phyloP scores from a whole-genome alignment of 2,113 vertebrate genomes.

The Setophaga coronata region DNA sequence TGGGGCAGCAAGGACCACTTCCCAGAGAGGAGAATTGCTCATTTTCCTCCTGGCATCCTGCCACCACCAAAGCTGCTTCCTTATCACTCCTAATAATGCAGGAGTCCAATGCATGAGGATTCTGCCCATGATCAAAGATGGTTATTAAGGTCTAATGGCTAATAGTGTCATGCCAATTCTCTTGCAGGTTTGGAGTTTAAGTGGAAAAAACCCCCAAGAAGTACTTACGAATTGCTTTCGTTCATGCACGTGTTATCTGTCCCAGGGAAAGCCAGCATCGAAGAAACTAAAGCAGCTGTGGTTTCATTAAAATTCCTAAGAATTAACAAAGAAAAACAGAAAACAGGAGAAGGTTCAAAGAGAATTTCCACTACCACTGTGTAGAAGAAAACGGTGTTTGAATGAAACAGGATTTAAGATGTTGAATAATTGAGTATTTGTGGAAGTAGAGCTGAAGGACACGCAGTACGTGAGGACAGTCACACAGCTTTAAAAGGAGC shows the following conservation, averaged over 20 bases:
- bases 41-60: background rate
- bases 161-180: background rate
- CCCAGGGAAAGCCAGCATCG: slow-evolving; percentile 88
- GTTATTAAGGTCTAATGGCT: background rate
- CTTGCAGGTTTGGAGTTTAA: background rate
- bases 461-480: background rate
- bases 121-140: background rate
- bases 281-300: slow-evolving; percentile 75
- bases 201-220: background rate
- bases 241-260: slow-evolving; percentile 85
- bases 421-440: background rate
- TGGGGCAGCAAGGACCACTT: background rate
- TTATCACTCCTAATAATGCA: background rate
- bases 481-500: background rate
- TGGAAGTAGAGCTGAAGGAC: background rate
- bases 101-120: background rate
- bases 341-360: background rate
- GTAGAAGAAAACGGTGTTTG: background rate
- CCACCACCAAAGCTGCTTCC: background rate
- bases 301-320: slow-evolving; percentile 83
- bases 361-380: background rate
- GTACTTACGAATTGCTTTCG: slow-evolving; percentile 72
- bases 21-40: background rate
- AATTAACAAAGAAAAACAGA: background rate
- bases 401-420: background rate